These are phyloP conservation scores for Leptinotarsa rubiginosa DNA, from an alignment of 2,888 invertebrate species.

Conservation along the genomic window DNA sequence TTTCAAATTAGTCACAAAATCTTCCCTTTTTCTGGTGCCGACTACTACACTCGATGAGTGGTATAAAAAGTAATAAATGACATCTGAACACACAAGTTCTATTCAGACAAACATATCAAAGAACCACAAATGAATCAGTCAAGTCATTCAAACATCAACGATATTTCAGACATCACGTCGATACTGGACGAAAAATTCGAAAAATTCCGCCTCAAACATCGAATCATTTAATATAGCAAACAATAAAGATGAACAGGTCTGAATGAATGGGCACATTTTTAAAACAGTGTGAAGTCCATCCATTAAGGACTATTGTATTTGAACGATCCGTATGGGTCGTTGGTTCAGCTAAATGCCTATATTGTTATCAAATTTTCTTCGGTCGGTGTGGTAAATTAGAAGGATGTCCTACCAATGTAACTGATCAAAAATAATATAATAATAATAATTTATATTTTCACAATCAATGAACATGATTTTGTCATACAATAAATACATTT, in stretches of 20 bases:
- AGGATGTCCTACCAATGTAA: background rate
- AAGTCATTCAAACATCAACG: constrained; percentile 22
- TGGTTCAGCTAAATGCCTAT: constrained; percentile 59
- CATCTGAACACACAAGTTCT: constrained; percentile 5
- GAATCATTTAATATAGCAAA: constrained; percentile 47
- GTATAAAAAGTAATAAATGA: constrained; percentile 5
- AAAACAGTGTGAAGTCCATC: constrained; percentile 66
- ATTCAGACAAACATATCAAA: constrained; percentile 19
- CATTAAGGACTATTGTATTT: constrained; percentile 59
- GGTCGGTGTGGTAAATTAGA: constrained; percentile 30
- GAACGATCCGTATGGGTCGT: constrained; percentile 53
- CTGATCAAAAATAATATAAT: background rate
- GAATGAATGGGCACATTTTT: constrained; percentile 66
- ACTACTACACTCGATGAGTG: constrained; percentile 8
- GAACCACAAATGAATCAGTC: constrained; percentile 4
- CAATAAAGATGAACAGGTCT: constrained; percentile 51
- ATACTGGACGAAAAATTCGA: constrained; percentile 36
- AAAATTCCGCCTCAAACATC: constrained; percentile 35
- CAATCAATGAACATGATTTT: no score
- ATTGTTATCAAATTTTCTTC: constrained; percentile 65
- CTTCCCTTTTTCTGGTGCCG: background rate
- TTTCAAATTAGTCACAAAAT: constrained; percentile 8
- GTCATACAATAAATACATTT: no score
- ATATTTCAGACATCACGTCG: constrained; percentile 36
- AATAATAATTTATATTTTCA: no score